These are phyloP conservation scores for Onychomys torridus DNA, from an alignment of 2,797 vertebrate genomes.

Conservation along the genomic window DNA sequence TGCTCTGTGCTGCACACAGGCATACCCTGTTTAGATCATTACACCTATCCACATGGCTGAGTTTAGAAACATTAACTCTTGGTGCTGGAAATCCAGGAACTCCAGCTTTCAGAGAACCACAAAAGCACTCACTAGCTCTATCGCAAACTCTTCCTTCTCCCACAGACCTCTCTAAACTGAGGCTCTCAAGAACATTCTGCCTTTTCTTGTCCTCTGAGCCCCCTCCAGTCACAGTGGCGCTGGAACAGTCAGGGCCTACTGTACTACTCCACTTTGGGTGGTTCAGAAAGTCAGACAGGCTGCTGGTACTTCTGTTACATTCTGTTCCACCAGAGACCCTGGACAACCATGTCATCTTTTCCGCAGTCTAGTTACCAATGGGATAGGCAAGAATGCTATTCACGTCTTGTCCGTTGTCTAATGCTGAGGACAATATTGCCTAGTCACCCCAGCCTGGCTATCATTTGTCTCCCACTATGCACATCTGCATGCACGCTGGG, in stretches of 20 bases:
- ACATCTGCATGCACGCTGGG: neutral
- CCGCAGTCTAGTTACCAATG: neutral
- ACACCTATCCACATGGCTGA: neutral
- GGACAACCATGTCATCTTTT: neutral
- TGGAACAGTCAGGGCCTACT: neutral
- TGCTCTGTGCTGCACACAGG: neutral
- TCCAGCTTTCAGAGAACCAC: neutral
- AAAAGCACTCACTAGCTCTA: neutral
- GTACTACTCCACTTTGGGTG: neutral
- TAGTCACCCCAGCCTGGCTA: neutral
- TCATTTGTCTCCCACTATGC: neutral
- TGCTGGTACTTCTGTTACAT: neutral
- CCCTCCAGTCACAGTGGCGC: neutral
- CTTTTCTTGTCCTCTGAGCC: neutral
- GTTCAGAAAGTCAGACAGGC: neutral
- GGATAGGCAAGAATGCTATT: neutral
- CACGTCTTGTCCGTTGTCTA: neutral
- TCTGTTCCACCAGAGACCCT: neutral
- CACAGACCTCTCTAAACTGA: neutral
- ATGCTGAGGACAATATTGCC: neutral
- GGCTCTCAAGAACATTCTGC: neutral
- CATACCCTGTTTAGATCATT: neutral
- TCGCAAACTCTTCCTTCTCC: neutral
- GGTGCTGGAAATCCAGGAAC: neutral
- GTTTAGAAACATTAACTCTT: neutral